Evolutionary conservation across 2,113 vertebrate genomes (phyloP).

Genomic region (Podilymbus podiceps): DNA sequence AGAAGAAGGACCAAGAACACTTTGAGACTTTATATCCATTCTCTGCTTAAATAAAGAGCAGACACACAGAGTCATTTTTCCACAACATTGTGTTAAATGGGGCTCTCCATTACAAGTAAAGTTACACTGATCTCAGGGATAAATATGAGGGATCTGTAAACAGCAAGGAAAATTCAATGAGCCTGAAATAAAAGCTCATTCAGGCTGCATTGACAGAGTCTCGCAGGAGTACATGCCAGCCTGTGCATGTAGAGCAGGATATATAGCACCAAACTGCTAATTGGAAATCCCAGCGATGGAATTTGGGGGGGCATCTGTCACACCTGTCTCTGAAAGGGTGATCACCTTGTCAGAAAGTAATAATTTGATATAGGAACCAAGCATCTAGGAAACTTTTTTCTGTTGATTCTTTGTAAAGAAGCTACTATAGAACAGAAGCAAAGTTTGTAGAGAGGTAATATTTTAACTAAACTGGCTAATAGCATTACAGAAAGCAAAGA

Average conservation of each 20-base stretch:
- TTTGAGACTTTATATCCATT: slow-evolving; percentile 1
- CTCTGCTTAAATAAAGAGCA: slow-evolving; percentile 15
- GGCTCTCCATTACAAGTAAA: slow-evolving; percentile 13
- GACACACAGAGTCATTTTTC: not conserved
- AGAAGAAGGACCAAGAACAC: not conserved
- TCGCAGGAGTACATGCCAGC: not conserved
- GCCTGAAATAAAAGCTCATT: not conserved
- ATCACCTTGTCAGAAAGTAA: slow-evolving; percentile 10
- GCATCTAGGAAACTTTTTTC: not conserved
- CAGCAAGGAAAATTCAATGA: not conserved
- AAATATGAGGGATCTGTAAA: slow-evolving; percentile 8
- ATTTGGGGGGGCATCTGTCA: not conserved
- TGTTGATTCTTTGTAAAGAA: not conserved
- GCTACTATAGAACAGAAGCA: not conserved
- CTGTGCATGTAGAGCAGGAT: not conserved
- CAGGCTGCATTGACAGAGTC: not conserved
- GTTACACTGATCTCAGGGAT: not conserved
- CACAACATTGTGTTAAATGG: not conserved
- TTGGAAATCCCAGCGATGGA: not conserved
- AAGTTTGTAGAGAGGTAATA: not conserved
- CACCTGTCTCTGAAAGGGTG: not conserved
- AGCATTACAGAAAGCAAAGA: not conserved
- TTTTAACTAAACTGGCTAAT: not conserved
- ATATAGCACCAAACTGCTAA: not conserved
- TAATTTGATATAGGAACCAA: not conserved